Evolutionary conservation across 2,888 invertebrate species (phyloP).

Genomic region (Monochamus alternatus): DNA sequence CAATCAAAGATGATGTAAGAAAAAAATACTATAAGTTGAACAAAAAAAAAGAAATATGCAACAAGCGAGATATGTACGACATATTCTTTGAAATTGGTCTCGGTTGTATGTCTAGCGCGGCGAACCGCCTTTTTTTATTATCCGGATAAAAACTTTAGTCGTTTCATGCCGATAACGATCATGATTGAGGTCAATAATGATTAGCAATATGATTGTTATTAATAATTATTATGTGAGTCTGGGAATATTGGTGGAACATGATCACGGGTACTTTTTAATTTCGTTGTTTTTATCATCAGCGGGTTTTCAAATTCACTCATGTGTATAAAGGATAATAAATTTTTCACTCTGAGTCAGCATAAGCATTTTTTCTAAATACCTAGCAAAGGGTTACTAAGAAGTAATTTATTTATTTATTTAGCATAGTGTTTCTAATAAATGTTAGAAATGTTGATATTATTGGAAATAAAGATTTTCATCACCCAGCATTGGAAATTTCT

Average conservation of each 20-base stretch:
- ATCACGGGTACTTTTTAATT: slow-evolving; percentile 2
- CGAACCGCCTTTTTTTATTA: neutral
- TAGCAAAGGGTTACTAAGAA: too few species aligned
- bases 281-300: neutral
- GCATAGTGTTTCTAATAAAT: too few species aligned
- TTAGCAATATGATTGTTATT: slow-evolving; percentile 3
- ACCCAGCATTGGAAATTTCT: too few species aligned
- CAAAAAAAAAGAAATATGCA: neutral
- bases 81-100: neutral
- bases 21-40: slow-evolving; percentile 4
- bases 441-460: too few species aligned
- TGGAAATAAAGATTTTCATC: too few species aligned
- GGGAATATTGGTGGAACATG: neutral
- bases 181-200: slow-evolving; percentile 5
- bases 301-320: neutral
- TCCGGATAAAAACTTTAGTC: neutral
- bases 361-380: too few species aligned
- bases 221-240: slow-evolving; percentile 7
- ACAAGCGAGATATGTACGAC: neutral
- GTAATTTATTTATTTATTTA: too few species aligned
- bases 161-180: neutral
- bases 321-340: neutral
- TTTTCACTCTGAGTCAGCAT: too few species aligned
- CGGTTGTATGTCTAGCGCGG: neutral
- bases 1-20: neutral